Conservation (phyloP, 2,113 vertebrate genomes). For the Piprites chloris region DNA sequence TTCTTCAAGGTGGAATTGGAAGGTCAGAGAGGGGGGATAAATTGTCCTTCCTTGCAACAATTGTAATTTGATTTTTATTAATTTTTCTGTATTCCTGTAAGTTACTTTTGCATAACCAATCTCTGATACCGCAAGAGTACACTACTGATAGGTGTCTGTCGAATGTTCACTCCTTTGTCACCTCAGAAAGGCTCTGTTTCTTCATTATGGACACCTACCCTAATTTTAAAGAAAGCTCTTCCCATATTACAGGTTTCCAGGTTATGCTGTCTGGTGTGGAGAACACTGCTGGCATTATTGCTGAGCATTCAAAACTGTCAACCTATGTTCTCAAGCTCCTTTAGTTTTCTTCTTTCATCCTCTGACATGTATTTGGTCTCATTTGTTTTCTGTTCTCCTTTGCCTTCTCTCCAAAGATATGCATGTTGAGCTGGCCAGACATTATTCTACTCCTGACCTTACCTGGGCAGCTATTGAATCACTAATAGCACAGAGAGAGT, state of each 20-base stretch:
- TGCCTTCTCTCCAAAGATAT: background rate
- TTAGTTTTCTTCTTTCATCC: background rate
- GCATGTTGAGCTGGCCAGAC: background rate
- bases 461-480: background rate
- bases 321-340: background rate
- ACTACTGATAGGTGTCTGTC: background rate
- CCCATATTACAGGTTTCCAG: background rate
- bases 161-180: background rate
- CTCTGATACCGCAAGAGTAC: background rate
- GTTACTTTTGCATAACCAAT: background rate
- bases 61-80: background rate
- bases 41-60: background rate
- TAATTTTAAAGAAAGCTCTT: background rate
- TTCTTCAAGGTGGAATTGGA: background rate
- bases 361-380: background rate
- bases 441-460: background rate
- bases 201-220: background rate
- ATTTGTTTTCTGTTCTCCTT: background rate
- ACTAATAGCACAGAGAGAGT: background rate
- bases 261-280: background rate
- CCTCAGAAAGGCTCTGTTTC: background rate
- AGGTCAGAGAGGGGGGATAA: background rate
- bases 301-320: background rate
- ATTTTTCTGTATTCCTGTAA: background rate
- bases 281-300: background rate